Evolutionary conservation across 2,888 invertebrate genomes (phyloP), one percentile per base, ranked within the genome.

Genomic region (Ischnus inquisitorius): DNA sequence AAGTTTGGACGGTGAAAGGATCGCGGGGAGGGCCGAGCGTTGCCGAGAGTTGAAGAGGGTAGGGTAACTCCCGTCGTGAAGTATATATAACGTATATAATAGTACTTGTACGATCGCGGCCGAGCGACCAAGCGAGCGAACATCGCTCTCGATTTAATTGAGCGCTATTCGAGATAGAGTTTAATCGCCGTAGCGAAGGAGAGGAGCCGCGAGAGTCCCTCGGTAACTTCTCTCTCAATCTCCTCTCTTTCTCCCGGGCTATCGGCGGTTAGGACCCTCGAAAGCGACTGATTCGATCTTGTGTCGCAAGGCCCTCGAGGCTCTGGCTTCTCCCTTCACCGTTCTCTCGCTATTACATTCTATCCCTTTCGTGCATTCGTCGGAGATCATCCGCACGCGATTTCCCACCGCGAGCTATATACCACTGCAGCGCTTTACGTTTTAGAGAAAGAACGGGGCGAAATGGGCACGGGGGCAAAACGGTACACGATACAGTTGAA

Each of bases 71-170:
- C 14, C 28, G 28, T 22, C 12, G 25, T 8, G 12, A 10, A 25
- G 68, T 39, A 41, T 19, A 48, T 68, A 60, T 43, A 60, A 48
- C 14, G n/a, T 19, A 10, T 51, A 51, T 62, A 82, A 74, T 68
- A 25, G 67, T 72, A 82, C 72, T 84, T 62, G 76, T 41, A n/a
- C 28, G 77, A 77, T 80, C 57, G 83, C 16, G 79, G 57, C 41
- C 76, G 83, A 79, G 79, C 79, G 79, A 71, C 67, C 79, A 76
- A 83, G 79, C 83, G 76, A 72, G 68, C 83, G 77, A 77, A 68
- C 74, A 80, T 68, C 80, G 77, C 80, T 78, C 80, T 84, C 83
- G 83, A 84, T 84, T 84, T 84, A 84, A 84, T 84, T 84, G 83
- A 84, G 80, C 77, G 68, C 64, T 48, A 81, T 77, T 80, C 74